Evolutionary conservation across 2,888 invertebrate genomes (phyloP), one percentile per base, ranked within the genome.

Genomic region (Coecobrya sp.): DNA sequence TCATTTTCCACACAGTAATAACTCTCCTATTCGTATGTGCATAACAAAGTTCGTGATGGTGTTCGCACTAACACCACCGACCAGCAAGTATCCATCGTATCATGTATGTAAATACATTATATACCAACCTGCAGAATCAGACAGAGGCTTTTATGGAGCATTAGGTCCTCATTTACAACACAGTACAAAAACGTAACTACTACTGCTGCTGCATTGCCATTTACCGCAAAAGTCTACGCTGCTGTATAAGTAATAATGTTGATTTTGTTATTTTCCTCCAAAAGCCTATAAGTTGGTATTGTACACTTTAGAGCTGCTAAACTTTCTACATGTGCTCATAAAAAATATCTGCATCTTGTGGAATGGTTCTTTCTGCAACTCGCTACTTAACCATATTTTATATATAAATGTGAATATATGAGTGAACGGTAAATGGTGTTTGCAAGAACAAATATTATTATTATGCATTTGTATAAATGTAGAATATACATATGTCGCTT

Each of bases 1-100:
- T 81, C 86, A 86, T 91, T 90, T 91, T 81, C 76, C 62, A n/a
- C 70, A 55, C 30, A 70, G 73, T 82, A 84, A 84, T 84, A 89
- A 89, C 73, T 89, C 82, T 87, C 79, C 16, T 16, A 36, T 59
- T 8, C 45, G 8, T 73, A 73, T 45, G 27, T 19, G 45, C 45
- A 73, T 73, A 73, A 73, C 45, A 73, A 45, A 73, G 45, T 19
- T 5, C 10, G 73, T 73, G 73, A 7, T 45, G 36, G 30, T 70
- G 36, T 70, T 42, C 27, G n/a, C 30, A 70, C 16, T 16, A 36
- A 4, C 8, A 65, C 16, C 27, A 16, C 0, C 13, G 1, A 49
- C 49, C 49, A 49, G 10, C 11, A 1, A 10, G 1, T 49, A 49
- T 36, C 36, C 49, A 49, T 49, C 13, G 7, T 13, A 49, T 49